A percentile compares a stretch with the other conserved stretches of the same genome.
Evolutionary conservation across 2,797 vertebrate genomes (phyloP).

Genomic region (Malurus leucopterus): DNA sequence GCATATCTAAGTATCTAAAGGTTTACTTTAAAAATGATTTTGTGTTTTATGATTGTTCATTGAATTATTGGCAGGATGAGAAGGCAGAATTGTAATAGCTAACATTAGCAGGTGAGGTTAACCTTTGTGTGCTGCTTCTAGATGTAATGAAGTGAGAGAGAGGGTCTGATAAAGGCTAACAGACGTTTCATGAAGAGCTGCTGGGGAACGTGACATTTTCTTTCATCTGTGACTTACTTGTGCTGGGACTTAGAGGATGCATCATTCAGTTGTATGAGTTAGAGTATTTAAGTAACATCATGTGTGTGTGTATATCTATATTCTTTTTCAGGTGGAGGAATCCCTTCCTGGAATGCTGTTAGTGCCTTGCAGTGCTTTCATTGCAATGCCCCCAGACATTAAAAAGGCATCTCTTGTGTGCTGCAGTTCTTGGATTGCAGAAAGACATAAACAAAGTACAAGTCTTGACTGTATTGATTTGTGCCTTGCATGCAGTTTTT

Average conservation of each 20-base stretch:
- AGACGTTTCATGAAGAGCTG: neutral
- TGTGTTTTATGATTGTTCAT: neutral
- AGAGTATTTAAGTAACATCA: neutral
- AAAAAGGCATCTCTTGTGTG: neutral
- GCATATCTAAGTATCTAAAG: neutral
- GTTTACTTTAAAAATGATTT: neutral
- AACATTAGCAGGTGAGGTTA: neutral
- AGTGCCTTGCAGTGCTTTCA: neutral
- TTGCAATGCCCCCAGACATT: neutral
- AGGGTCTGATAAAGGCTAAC: neutral
- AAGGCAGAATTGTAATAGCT: neutral
- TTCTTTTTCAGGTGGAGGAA: neutral
- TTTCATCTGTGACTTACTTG: neutral
- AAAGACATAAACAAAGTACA: neutral
- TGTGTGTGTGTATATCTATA: accelerated
- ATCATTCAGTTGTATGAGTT: neutral
- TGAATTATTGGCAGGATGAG: neutral
- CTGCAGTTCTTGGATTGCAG: neutral
- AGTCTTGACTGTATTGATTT: neutral
- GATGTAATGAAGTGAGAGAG: neutral
- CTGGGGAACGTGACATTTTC: neutral
- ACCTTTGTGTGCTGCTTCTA: neutral
- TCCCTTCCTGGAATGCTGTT: neutral
- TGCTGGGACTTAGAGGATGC: neutral
- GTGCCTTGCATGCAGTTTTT: neutral